Evolutionary conservation across 2,888 invertebrate species (phyloP), one percentile per base, ranked within the genome.

Genomic region (Megaustenia siamemsis): DNA sequence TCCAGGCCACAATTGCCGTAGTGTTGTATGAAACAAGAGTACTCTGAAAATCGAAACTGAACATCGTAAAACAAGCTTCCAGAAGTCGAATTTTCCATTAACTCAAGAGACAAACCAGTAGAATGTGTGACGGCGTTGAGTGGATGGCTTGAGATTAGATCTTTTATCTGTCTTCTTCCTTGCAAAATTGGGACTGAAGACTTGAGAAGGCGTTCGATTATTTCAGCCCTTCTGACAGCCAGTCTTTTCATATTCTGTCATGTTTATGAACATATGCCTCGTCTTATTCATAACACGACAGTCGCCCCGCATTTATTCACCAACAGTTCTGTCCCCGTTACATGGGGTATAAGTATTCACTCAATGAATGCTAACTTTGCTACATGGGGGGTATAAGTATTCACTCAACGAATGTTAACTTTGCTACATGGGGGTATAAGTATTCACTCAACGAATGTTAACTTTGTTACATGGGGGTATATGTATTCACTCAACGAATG

Each of bases 51-150:
- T 69, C 69, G 68, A 40, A 69, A 69, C 2, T 24, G 21, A 40
- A 69, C 38, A 38, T 38, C 40, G 69, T 69, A 40, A 69, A 69
- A 69, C 69, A 69, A 24, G 40, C 69, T 21, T 40, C 40, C 5
- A 40, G 68, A 69, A 69, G 38, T 69, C 38, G 40, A 69, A 21
- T 69, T 69, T 69, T 69, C 69, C 69, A 69, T 69, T 69, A 69
- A 69, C 69, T 69, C 69, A 69, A 40, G 69, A 69, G 40, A 69
- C 69, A 69, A 69, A 24, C 53, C 56, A 49, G 76, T 43, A 75
- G 73, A 75, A 75, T 32, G 76, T 28, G 53, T 35, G 35, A 53
- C 45, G 38, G 49, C 4, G 76, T 53, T 56, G 76, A 56, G 38
- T 76, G 76, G 76, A 38, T 45, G 32, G 56, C 56, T 56, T 35